Evolutionary conservation across 1,140 invertebrate genomes (phyloP).

Genomic region (Leptinotarsa defecta): DNA sequence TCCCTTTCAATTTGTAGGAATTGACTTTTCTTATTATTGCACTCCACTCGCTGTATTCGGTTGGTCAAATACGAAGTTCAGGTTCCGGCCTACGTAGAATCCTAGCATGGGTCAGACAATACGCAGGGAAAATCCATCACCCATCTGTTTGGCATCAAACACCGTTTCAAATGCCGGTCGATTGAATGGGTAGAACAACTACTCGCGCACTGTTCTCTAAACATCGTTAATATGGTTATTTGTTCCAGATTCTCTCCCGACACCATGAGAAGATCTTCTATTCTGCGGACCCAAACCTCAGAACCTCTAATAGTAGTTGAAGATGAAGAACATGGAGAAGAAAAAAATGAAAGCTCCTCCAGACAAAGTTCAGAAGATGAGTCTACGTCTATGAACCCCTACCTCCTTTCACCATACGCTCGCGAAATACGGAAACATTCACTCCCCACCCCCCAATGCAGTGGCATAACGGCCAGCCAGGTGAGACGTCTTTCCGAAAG

Average conservation of each 20-base stretch:
- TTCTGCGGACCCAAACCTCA: conserved; percentile 58
- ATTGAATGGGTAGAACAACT: too few species aligned
- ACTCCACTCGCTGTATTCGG: too few species aligned
- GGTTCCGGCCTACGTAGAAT: too few species aligned
- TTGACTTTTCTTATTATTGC: too few species aligned
- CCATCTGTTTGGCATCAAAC: too few species aligned
- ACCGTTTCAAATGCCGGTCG: too few species aligned
- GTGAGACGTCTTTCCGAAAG: conserved; percentile 78
- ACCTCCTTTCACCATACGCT: conserved; percentile 75
- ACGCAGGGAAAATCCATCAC: too few species aligned
- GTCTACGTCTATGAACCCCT: conserved; percentile 75
- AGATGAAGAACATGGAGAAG: conserved; percentile 69
- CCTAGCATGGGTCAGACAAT: too few species aligned
- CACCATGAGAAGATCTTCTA: conserved; percentile 57
- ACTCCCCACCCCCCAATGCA: conserved; percentile 78
- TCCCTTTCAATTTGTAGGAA: too few species aligned
- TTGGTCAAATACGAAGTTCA: too few species aligned
- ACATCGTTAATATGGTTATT: neutral
- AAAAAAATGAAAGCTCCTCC: conserved; percentile 51
- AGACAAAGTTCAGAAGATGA: conserved; percentile 71
- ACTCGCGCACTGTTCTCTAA: too few species aligned
- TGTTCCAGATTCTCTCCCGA: conserved; percentile 21
- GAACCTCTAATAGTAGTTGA: conserved; percentile 83
- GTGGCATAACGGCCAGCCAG: conserved; percentile 83
- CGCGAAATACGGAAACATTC: conserved; percentile 76